Evolutionary conservation across 2,113 vertebrate genomes (phyloP), one percentile per base, ranked within the genome.

Genomic region (Noctilio leporinus): DNA sequence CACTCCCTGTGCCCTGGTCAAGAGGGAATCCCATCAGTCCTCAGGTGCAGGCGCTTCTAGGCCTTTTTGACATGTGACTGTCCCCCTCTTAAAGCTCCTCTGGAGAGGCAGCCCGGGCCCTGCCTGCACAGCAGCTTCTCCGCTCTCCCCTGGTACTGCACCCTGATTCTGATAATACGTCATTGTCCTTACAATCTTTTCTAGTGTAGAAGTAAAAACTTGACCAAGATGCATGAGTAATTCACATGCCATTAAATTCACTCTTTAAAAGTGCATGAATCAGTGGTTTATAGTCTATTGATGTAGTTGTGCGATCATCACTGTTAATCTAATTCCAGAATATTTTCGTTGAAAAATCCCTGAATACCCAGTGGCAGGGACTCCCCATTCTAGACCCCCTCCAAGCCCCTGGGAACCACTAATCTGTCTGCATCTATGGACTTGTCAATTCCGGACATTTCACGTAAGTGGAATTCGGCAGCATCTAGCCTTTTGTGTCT

Each of bases 1-100:
- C 0, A 1, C 0, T 59, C 16, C 7, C 69, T 40, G 0, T 4
- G 3, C 2, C 12, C 57, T 88, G 55, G n/a, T 57, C 28, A n/a
- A 1, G 0, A 6, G 47, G 85, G 35, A 11, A 30, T 38, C 64
- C 10, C 4, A 2, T 33, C 7, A 55, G n/a, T 49, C 69, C 35
- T 53, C 6, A 45, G 43, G 16, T 38, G 47, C 10, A 35, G 55
- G 81, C 75, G 59, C 11, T n/a, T 45, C 17, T 10, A 16, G 45
- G 33, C 3, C 76, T n/a, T 45, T 51, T 4, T 3, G n/a, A 22
- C 16, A 24, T 14, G 8, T 4, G 22, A 26, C 19, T 7, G n/a
- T 2, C 5, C 33, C 28, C 70, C 77, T 43, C 55, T 45, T 62
- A 70, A 49, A 80, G 70, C 35, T 93, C n/a, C 30, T 22, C 35